These are phyloP conservation scores for Orycteropus afer DNA, from an alignment of 2,113 vertebrate genomes.

Conservation along the genomic window DNA sequence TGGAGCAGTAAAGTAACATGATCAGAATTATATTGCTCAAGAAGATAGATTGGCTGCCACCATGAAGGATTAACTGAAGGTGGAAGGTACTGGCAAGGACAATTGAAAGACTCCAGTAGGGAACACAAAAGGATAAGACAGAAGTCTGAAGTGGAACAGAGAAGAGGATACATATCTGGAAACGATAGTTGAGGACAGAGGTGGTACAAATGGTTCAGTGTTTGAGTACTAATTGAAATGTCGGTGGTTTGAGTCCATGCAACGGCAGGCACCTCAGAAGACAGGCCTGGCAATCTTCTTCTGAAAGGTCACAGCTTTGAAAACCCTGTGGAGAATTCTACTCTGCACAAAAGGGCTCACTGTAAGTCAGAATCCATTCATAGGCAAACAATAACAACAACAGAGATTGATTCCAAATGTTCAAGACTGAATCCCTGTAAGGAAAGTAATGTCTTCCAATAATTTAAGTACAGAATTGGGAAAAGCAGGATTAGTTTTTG, in stretches of 20 bases:
- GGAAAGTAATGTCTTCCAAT: neutral
- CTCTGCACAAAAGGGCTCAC: too few relatives aligned
- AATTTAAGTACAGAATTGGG: neutral
- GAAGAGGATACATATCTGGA: neutral
- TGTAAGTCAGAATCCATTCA: neutral
- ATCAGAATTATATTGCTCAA: neutral
- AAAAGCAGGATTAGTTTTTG: neutral
- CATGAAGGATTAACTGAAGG: neutral
- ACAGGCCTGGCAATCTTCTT: neutral
- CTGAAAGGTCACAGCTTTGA: neutral
- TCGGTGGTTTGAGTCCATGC: neutral
- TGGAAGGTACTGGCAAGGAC: neutral
- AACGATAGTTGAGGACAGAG: neutral
- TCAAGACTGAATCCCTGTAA: neutral
- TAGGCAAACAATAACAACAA: neutral
- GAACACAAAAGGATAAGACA: neutral
- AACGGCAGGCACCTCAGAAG: neutral
- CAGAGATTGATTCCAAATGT: neutral
- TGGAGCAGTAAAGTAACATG: neutral
- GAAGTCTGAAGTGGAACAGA: too few relatives aligned
- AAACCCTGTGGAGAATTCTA: neutral
- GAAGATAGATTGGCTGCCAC: neutral
- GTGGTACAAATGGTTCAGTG: neutral
- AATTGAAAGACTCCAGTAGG: neutral
- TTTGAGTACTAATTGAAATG: neutral